phyloP scores from a whole-genome alignment of 2,888 invertebrate species.

The Aleiodes alternator region DNA sequence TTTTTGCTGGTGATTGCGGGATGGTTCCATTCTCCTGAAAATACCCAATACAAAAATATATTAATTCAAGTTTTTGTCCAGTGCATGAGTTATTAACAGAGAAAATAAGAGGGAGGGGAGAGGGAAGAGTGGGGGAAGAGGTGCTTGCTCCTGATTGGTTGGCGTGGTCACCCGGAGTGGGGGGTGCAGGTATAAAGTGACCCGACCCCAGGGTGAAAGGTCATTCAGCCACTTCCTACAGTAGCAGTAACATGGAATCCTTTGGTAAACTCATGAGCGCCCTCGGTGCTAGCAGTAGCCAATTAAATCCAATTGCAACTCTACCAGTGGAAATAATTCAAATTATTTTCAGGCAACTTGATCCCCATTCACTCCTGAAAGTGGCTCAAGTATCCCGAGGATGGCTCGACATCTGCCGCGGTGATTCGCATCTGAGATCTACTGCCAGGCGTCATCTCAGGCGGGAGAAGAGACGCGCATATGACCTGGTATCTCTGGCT shows the following conservation, averaged over 20 bases:
- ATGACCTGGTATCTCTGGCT: not conserved
- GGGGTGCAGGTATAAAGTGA: not conserved
- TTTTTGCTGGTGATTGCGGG: conserved; percentile 29
- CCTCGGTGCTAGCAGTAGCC: conserved; percentile 3
- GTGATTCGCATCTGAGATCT: conserved; percentile 20
- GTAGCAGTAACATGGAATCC: conserved; percentile 29
- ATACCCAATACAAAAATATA: conserved; percentile 10
- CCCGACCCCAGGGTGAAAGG: not conserved
- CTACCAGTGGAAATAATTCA: conserved; percentile 29
- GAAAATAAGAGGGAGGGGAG: not conserved
- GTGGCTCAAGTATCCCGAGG: conserved; percentile 31
- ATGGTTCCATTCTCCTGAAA: conserved; percentile 58
- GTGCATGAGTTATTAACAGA: not conserved
- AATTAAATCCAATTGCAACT: conserved; percentile 3
- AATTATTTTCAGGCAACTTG: conserved; percentile 29
- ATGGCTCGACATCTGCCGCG: conserved; percentile 24
- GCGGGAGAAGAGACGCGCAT: conserved; percentile 5
- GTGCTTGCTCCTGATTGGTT: not conserved
- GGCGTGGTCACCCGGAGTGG: not conserved
- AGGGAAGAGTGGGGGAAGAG: not conserved
- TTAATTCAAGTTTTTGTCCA: not conserved
- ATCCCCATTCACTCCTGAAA: conserved; percentile 20
- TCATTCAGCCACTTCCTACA: conserved; percentile 24
- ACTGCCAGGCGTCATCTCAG: conserved; percentile 31
- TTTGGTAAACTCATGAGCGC: conserved; percentile 22